Evolutionary conservation across 2,113 vertebrate species (phyloP).

Genomic region (Clarias gariepinus): DNA sequence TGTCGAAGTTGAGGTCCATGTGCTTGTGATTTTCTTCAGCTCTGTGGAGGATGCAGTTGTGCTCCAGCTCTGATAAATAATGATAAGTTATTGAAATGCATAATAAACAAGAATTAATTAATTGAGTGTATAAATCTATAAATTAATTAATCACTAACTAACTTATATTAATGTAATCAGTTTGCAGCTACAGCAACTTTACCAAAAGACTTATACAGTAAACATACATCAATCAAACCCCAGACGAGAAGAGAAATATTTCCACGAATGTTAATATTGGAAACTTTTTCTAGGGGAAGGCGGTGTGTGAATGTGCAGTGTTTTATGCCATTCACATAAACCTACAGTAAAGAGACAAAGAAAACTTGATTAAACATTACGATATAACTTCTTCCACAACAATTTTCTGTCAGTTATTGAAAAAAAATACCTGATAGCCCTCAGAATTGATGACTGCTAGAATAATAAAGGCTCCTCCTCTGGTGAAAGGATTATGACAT

Average conservation of each 20-base stretch:
- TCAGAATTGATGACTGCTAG: neutral
- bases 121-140: too few species aligned
- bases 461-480: slow-evolving; percentile 13
- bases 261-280: neutral
- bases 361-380: too few species aligned
- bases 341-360: too few species aligned
- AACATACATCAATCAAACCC: neutral
- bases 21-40: too few species aligned
- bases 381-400: too few species aligned
- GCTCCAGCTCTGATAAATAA: too few species aligned
- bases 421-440: slow-evolving; percentile 31
- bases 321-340: neutral
- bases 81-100: too few species aligned
- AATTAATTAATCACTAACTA: too few species aligned
- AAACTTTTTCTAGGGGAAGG: slow-evolving; percentile 33
- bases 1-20: neutral
- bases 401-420: neutral
- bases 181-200: neutral
- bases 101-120: too few species aligned
- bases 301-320: neutral
- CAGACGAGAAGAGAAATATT: neutral
- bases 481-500: slow-evolving; percentile 23
- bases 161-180: neutral
- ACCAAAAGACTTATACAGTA: neutral
- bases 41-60: too few species aligned